A percentile compares a stretch with the other conserved stretches of the same genome.
Conservation (phyloP, 37 sponge, comb jelly and placozoan species). For the Diacarnus erythraeanus region DNA sequence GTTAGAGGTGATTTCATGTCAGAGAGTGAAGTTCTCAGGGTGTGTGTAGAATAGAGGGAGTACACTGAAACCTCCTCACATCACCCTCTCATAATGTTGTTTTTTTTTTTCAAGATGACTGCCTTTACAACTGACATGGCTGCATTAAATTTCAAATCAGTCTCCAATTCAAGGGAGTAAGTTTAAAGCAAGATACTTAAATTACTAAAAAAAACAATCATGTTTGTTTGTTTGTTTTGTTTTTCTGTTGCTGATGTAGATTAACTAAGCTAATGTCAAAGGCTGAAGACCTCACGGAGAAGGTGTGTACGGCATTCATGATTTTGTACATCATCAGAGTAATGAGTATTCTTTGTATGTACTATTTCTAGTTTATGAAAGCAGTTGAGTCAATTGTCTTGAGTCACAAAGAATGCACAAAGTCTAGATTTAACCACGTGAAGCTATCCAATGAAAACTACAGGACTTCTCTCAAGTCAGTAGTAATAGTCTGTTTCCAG, state of each 20-base stretch:
- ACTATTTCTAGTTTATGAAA: not conserved
- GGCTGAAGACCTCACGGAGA: not conserved
- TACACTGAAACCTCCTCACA: no score
- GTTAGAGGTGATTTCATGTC: no score
- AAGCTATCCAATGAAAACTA: constrained; percentile 28
- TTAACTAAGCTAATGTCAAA: not conserved
- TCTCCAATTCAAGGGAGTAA: not conserved
- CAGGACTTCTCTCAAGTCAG: constrained; percentile 58
- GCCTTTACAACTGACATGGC: not conserved
- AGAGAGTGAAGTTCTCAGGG: no score
- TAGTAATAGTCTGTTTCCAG: not conserved
- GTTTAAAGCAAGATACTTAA: no score
- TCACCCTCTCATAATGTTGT: no score
- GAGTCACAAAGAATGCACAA: not conserved
- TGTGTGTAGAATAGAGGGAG: no score
- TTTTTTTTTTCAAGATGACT: not conserved
- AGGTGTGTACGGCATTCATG: not conserved
- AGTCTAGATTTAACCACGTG: not conserved
- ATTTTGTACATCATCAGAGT: not conserved
- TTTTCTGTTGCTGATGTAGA: not conserved
- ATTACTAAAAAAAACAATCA: no score
- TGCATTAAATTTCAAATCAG: not conserved
- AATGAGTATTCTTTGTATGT: not conserved
- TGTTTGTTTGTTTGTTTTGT: no score
- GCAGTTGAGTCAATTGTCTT: not conserved